Base-by-base conservation (phyloP, 2,797 vertebrate species). In the Neosilurus hyrtlii region DNA sequence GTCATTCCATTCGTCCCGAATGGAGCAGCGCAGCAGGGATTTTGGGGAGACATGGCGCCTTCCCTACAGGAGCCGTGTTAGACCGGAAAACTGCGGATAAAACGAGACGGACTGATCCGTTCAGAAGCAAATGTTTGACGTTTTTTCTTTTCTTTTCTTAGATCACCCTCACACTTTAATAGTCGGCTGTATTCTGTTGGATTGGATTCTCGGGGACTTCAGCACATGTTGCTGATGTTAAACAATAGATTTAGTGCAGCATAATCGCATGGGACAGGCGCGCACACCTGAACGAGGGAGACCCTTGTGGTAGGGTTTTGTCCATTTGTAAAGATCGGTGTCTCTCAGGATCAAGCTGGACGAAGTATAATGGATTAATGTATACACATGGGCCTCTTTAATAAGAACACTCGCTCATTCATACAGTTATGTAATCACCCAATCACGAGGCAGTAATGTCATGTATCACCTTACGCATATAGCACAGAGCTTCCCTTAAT, bases 1-100 rank as follows among this genome's bases (percentile, higher is more conserved):
- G 87, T 92, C 92, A 92, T 94, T 92, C 93, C 92, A 88, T 90
- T 90, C 91, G 87, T 90, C 81, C 88, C n/a, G 43, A 86, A 78
- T 80, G 84, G 84, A 77, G 86, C 70, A 86, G 75, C 79, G 84
- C 87, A 68, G 91, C 89, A 88, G 83, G 57, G 88, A 88, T 88
- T 88, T 87, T 90, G 90, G 83, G 68, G 71, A 24, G 79, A 68
- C 72, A 81, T 81, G 79, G 83, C 79, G 83, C 43, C 72, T 78
- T 63, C 16, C 3, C 52, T 67, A 26, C 15, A 22, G n/a, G 35
- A 68, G 71, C 37, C 75, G 56, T n/a, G 79, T 30, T 16, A 14
- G 24, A 72, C 54, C 43, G 43, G 24, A 65, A 82, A 62, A 65
- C 52, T 78, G 68, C 20, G 43, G 20, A 26, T 6, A 66, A 14